Evolutionary conservation across 2,113 vertebrate species (phyloP).

Genomic region (Petrocephalus microphthalmus): DNA sequence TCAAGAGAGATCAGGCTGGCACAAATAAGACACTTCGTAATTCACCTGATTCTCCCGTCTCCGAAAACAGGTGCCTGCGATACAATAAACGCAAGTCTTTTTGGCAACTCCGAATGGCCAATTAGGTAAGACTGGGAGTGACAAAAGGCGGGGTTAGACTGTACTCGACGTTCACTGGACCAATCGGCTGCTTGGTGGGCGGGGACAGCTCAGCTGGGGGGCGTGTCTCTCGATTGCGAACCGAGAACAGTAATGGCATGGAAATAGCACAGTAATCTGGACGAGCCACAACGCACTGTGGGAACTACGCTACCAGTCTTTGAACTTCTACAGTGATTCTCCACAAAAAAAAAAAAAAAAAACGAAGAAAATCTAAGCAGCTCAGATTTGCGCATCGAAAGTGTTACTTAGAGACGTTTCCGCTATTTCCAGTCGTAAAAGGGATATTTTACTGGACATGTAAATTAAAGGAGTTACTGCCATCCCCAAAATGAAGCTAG

Average conservation of each 20-base stretch:
- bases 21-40: background rate
- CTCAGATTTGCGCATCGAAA: conserved; percentile 43
- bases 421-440: conserved; percentile 37
- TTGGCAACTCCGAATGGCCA: conserved; percentile 43
- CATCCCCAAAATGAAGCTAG: conserved; percentile 59
- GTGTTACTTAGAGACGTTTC: conserved; percentile 22
- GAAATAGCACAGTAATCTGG: conserved; percentile 55
- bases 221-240: conserved; percentile 55
- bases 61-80: conserved; percentile 56
- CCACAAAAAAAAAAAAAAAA: too few relatives aligned
- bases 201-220: conserved; percentile 40
- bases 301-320: conserved; percentile 34
- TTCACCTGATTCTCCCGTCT: conserved; percentile 1
- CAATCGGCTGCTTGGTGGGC: conserved; percentile 51
- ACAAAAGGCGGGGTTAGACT: conserved; percentile 19
- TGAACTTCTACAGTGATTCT: background rate
- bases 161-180: conserved; percentile 36
- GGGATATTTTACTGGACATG: conserved; percentile 63
- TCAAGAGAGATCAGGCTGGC: background rate
- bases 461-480: conserved; percentile 61
- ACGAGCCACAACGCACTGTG: conserved; percentile 42
- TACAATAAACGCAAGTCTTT: conserved; percentile 31
- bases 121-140: conserved; percentile 30
- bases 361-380: conserved; percentile 31
- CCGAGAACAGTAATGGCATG: conserved; percentile 62